Evolutionary conservation across 2,888 invertebrate species (phyloP), one percentile per base, ranked within the genome.

Genomic region (Andrena minutula): DNA sequence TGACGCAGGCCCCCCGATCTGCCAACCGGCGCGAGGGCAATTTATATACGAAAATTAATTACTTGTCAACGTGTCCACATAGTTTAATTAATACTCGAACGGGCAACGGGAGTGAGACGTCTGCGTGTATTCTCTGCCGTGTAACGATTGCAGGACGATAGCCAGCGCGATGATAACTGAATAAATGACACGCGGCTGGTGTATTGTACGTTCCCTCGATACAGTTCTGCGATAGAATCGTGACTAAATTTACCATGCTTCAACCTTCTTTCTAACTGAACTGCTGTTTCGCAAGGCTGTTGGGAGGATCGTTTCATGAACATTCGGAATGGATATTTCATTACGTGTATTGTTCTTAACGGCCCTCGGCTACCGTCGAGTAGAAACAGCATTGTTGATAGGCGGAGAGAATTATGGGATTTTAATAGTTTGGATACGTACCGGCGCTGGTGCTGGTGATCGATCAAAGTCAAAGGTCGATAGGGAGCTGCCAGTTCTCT

Each of bases 391-490:
- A 66, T 60, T 61, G 56, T 61, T 60, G 79, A 83, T 77, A 41
- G 72, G 56, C 56, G 7, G 23, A 41, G 70, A 74, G 76, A 76
- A 75, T 88, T 84, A 88, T 86, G 76, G 76, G 75, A 41, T 71
- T 82, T 79, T 88, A 83, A 88, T 88, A 86, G 88, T 61, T 66
- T 47, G 75, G 79, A 78, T 88, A 80, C 69, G 74, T 86, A 75
- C 53, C 60, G 26, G 64, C 32, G 56, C 41, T 28, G 69, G 64
- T 35, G 74, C 66, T 26, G 70, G 77, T 85, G 83, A 89, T 89
- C 89, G 88, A 87, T 89, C 89, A 89, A 86, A 84, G 88, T 90
- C 86, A 88, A 88, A 88, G 84, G 85, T 87, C 85, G 88, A 89
- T 86, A 76, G 88, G 85, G 53, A 77, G 79, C 76, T 87, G 79